These are phyloP conservation scores for Pterocles burchelli DNA, from an alignment of 2,113 vertebrate species.

Conservation along the genomic window DNA sequence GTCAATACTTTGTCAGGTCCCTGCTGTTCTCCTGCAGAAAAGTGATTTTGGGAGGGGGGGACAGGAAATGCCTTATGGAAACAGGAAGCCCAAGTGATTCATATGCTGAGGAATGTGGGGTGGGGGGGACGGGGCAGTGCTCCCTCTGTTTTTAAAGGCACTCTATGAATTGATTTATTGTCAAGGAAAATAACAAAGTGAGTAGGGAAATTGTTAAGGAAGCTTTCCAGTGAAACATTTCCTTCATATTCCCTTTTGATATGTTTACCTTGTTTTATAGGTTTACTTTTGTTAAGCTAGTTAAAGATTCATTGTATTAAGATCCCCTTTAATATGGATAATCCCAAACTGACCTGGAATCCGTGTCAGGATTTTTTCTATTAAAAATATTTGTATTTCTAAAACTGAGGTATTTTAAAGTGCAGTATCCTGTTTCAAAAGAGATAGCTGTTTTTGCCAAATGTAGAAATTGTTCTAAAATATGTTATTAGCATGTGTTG, in stretches of 20 bases:
- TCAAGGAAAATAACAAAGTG: conserved; percentile 91
- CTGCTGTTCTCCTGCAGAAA: conserved; percentile 85
- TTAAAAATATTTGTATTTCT: conserved; percentile 84
- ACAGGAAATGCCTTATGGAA: conserved; percentile 97
- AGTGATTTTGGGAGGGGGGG: conserved; percentile 81
- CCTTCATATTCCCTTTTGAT: conserved; percentile 88
- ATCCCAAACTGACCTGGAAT: conserved; percentile 78
- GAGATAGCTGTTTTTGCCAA: conserved; percentile 78
- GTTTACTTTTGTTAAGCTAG: conserved; percentile 88
- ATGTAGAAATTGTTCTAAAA: conserved; percentile 75
- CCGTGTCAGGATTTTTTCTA: conserved; percentile 75
- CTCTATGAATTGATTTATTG: conserved; percentile 97
- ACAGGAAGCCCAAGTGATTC: conserved; percentile 96
- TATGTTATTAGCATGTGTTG: conserved; percentile 72
- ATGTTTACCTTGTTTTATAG: conserved; percentile 89
- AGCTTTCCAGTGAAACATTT: conserved; percentile 93
- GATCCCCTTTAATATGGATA: conserved; percentile 77
- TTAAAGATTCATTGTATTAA: conserved; percentile 79
- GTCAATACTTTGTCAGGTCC: conserved; percentile 82
- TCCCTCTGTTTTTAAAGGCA: conserved; percentile 87
- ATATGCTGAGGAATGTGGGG: conserved; percentile 89
- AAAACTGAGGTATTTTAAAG: conserved; percentile 78
- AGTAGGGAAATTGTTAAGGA: conserved; percentile 91
- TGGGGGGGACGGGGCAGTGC: conserved; percentile 50
- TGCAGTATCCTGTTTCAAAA: conserved; percentile 78